Base-by-base conservation (phyloP, 2,113 vertebrate genomes). In the Thunnus maccoyii region DNA sequence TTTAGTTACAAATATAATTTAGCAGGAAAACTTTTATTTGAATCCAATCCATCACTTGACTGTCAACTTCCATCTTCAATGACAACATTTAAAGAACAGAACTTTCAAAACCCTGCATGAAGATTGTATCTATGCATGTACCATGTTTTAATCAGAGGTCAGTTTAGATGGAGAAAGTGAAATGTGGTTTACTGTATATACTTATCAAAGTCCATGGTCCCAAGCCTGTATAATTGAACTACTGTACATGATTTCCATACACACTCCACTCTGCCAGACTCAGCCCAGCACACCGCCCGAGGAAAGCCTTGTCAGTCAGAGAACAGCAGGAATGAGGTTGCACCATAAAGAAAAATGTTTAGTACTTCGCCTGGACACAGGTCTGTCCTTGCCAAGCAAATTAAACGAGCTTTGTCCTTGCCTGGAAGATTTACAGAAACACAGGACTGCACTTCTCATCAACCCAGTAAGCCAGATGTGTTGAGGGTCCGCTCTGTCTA, bases 301-400 rank as follows among this genome's bases (percentile, higher is more conserved):
- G 87, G 82, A 91, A 72, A 76, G 56, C 51, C 75, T 76, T 81
- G 89, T 91, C 87, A 89, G 83, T 72, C 52, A 46, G 44, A 14
- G 66, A 84, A 22, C 52, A 51, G 79, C 56, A 67, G 76, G 70
- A 87, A 78, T 72, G 84, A 82, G 46, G 84, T 54, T 66, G 69
- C 66, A 71, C 72, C 63, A 20, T 84, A 73, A 80, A 89, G 72
- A 73, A 72, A 74, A 85, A 87, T 72, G 68, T 64, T 75, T 58
- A 76, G 72, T 72, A 32, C 80, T 78, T 58, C 3, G 65, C 72
- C 60, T 74, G 86, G 79, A 92, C 83, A 79, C 56, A 84, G 70
- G 81, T 87, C 58, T 66, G 74, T 89, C 89, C 69, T 88, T 85
- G 89, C 91, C 89, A 91, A 89, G 79, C 69, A 83, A 92, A 90